Evolutionary conservation across 2,113 vertebrate species (phyloP), one percentile per base, ranked within the genome.

Genomic region (Trematomus loennbergii): DNA sequence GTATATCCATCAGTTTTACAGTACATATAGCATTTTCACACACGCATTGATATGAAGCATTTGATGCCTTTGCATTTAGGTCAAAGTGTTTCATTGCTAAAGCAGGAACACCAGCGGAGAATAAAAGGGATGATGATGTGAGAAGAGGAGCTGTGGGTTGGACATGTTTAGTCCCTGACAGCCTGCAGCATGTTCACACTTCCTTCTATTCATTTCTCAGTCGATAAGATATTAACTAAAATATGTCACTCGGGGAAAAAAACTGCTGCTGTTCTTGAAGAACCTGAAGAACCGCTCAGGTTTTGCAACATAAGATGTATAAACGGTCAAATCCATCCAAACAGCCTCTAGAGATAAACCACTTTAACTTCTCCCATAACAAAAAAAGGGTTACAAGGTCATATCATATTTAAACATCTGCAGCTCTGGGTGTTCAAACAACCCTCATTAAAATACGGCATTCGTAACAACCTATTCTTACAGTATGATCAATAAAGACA

Each of bases 141-240:
- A 78, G 29, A 20, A 48, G 50, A 71, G 25, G 18, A 72, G 40
- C 50, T 58, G 49, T 55, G n/a, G 33, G n/a, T 25, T 45, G n/a
- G n/a, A 43, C 36, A 25, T 29, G 45, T 36, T 84, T 16, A 61
- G 20, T 18, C n/a, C 1, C 43, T 8, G 71, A 45, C 50, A 74
- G 59, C 81, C 78, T 70, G 60, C 17, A 82, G 79, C 66, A 16
- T 58, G 55, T 67, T 71, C 83, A 55, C 16, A 18, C 81, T 63
- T 52, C 43, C 53, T 69, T 83, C 65, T 54, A 70, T 63, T 83
- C 12, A 62, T 73, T 75, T 72, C n/a, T 16, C 53, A 12, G 53
- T 69, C 12, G 25, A 12, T n/a, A 54, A 36, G 36, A 67, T 12
- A n/a, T 74, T 48, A 20, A 63, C 45, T 13, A 36, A 79, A 78